Conservation (phyloP, 1,140 invertebrate genomes). For the Drosophila athabasca region DNA sequence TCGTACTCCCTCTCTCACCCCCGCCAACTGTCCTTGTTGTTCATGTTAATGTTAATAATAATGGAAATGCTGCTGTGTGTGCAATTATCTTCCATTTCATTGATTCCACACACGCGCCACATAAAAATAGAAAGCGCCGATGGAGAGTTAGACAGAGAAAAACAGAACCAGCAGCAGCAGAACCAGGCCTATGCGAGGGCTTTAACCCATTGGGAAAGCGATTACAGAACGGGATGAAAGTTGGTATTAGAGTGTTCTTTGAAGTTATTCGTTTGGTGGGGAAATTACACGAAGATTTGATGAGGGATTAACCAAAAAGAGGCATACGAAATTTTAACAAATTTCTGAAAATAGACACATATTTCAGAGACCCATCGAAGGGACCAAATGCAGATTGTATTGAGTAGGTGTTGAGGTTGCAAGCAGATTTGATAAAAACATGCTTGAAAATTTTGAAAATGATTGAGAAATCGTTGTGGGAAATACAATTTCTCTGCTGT, state of each 20-base stretch:
- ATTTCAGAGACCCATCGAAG: too few species aligned
- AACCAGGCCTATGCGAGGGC: conserved; percentile 37
- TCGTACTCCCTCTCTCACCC: conserved; percentile 1
- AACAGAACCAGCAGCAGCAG: conserved; percentile 32
- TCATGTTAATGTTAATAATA: conserved; percentile 76
- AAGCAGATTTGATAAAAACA: too few species aligned
- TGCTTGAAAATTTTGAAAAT: too few species aligned
- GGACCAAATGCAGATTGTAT: too few species aligned
- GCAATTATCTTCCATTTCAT: conserved; percentile 76
- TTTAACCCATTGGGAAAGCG: conserved; percentile 46
- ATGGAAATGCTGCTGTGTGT: conserved; percentile 71
- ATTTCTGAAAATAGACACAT: not conserved
- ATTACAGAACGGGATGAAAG: conserved; percentile 16
- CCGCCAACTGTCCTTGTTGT: conserved; percentile 53
- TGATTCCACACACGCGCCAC: conserved; percentile 72
- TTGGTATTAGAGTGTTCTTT: conserved; percentile 8
- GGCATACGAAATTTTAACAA: not conserved
- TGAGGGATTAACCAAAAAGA: not conserved
- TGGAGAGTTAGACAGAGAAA: conserved; percentile 13
- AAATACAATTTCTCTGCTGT: too few species aligned
- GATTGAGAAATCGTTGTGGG: too few species aligned
- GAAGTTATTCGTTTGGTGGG: not conserved
- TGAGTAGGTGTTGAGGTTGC: too few species aligned
- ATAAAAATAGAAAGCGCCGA: conserved; percentile 69
- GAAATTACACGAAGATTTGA: not conserved